Base-by-base conservation (phyloP, 2,797 vertebrate species). In the Tragopan temminckii region DNA sequence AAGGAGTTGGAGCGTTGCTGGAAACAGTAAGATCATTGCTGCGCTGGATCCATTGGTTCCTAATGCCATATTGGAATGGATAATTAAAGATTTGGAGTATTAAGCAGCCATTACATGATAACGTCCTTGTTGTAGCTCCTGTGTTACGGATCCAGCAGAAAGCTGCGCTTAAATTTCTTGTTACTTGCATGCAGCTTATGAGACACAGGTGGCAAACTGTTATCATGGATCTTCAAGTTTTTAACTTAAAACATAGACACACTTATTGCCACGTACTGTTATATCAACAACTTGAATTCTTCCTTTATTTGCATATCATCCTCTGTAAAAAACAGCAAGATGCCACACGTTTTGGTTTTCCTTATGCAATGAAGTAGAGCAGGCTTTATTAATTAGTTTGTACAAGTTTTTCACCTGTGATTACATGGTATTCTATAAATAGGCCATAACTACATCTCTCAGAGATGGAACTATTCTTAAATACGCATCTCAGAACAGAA, bases 121-220 rank as follows among this genome's bases (percentile, higher is more conserved):
- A 78, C 5, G 62, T 20, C 18, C 35, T 68, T 88, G 45, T 29
- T 71, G 77, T 21, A 78, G 57, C 58, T 80, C 74, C 24, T 52
- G 15, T 64, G 57, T 85, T 85, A 68, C 3, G 85, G 42, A 23
- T 85, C 8, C 58, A 62, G 15, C 62, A 79, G 80, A 85, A 91
- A 88, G n/a, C 69, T 66, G 35, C 4, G 5, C 25, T 89, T 78
- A 29, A 83, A 64, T 23, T 1, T 1, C 48, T 75, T 75, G 18
- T 40, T 74, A 18, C 9, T 64, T 58, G 17, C 38, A 5, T 11
- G 18, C 13, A 68, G 40, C 7, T 61, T 31, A 29, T 55, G 58
- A 70, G 57, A 35, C 17, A 8, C 0, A 0, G 2, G 14, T 71
- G 16, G 25, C 33, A 43, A 36, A 3, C 6, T 46, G 6, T 16